These are phyloP conservation scores for Scytalopus superciliaris DNA, from an alignment of 2,113 vertebrate genomes.

Conservation along the genomic window DNA sequence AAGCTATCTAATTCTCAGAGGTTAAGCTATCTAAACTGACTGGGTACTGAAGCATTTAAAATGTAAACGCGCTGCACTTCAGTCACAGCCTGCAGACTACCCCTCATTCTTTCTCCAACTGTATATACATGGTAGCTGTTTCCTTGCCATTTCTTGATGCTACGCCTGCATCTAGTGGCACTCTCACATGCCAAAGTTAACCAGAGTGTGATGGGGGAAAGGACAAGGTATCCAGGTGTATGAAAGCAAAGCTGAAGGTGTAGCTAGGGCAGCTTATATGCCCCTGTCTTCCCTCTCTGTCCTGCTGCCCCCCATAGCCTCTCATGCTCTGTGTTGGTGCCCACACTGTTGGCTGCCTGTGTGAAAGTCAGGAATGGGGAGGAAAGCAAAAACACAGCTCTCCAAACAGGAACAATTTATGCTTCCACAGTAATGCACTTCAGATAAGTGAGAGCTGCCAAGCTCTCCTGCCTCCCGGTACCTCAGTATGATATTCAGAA, in stretches of 20 bases:
- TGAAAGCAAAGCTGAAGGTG: rapidly evolving
- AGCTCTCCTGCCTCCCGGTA: neutral
- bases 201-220: neutral
- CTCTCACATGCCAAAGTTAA: neutral
- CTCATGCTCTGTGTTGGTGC: rapidly evolving
- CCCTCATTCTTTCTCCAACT: neutral
- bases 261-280: neutral
- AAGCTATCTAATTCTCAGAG: slow-evolving; percentile 44
- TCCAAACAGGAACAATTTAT: neutral
- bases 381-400: neutral
- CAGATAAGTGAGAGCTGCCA: neutral
- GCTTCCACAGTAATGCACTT: neutral
- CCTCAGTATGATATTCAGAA: neutral
- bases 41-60: slow-evolving; percentile 18
- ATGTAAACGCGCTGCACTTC: neutral
- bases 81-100: neutral
- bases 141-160: neutral
- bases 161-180: neutral
- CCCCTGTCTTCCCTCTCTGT: neutral
- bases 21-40: slow-evolving; percentile 40
- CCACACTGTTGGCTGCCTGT: neutral
- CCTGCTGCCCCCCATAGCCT: neutral
- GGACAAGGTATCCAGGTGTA: neutral
- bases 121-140: neutral
- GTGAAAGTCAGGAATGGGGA: neutral